Evolutionary conservation across 2,888 invertebrate species (phyloP), one percentile per base, ranked within the genome.

Genomic region (Epinotia ramella): DNA sequence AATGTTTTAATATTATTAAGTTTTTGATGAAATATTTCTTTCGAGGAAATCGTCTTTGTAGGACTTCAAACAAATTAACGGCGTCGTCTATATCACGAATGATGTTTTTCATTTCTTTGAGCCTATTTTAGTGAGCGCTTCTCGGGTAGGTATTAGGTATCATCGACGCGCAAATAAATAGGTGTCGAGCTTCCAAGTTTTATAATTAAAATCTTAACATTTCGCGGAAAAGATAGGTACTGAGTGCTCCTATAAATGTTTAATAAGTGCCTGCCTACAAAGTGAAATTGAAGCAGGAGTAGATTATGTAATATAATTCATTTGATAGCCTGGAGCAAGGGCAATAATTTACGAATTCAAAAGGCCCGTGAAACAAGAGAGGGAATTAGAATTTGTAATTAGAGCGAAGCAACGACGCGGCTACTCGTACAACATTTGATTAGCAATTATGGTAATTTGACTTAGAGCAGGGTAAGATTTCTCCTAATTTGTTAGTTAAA

Each of bases 371-470:
- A 89, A 91, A 94, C 93, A 94, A 93, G 94, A 90, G 91, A 91
- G 91, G 87, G 87, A 92, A 94, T 94, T 93, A 93, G 93, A 93
- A 94, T 94, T 93, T 92, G 90, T 94, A 94, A 94, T 94, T 94
- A 94, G 92, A 86, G 86, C 87, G 89, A 86, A 87, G 89, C 89
- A 86, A 88, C 87, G 85, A 86, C 87, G 87, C 86, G 86, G 88
- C 89, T 87, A 88, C 90, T 90, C 90, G 90, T 89, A 91, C 92
- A 91, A 91, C 93, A 90, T 94, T 94, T 94, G 94, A 94, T 94
- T 94, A 94, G 90, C 93, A 93, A 94, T 94, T 94, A 94, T 94
- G 94, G 87, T 92, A 94, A 94, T 94, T 92, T 89, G 90, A 90
- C 92, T 94, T 89, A 91, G 91, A 92, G 91, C 91, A 90, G 92